phyloP scores from a whole-genome alignment of 1,140 invertebrate species.

The Drosophila repletoides region DNA sequence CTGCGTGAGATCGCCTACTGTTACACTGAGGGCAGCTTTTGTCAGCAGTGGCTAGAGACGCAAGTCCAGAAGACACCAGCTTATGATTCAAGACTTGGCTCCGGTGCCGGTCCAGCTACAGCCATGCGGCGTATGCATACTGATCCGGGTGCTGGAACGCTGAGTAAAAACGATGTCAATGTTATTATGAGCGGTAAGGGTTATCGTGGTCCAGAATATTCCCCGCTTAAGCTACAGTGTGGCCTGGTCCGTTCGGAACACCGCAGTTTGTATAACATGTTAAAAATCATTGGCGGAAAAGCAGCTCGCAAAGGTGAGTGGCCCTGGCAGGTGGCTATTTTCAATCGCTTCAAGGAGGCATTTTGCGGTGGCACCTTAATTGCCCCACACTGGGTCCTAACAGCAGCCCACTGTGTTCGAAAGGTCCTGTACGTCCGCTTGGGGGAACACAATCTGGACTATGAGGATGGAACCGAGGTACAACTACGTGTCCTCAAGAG shows the following conservation, averaged over 20 bases:
- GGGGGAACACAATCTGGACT: slow-evolving; percentile 91
- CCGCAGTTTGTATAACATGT: slow-evolving; percentile 83
- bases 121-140: slow-evolving; percentile 57
- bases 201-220: slow-evolving; percentile 72
- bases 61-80: slow-evolving; percentile 64
- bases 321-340: slow-evolving; percentile 96
- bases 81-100: slow-evolving; percentile 54
- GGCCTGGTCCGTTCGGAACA: slow-evolving; percentile 62
- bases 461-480: slow-evolving; percentile 87
- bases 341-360: slow-evolving; percentile 91
- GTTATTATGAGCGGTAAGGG: slow-evolving; percentile 74
- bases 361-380: slow-evolving; percentile 96
- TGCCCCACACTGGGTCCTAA: slow-evolving; percentile 92
- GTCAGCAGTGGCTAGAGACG: slow-evolving; percentile 88
- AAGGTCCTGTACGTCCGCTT: slow-evolving; percentile 90
- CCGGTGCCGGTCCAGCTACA: neutral
- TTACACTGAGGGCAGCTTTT: slow-evolving; percentile 90
- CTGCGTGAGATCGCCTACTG: slow-evolving; percentile 93
- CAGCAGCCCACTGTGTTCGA: slow-evolving; percentile 94
- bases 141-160: neutral
- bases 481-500: slow-evolving; percentile 89
- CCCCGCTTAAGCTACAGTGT: slow-evolving; percentile 69
- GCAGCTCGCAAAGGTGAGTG: slow-evolving; percentile 90
- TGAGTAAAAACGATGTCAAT: slow-evolving; percentile 62
- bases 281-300: slow-evolving; percentile 93